Evolutionary conservation across 2,888 invertebrate genomes (phyloP).

Genomic region (Xanthia togata): DNA sequence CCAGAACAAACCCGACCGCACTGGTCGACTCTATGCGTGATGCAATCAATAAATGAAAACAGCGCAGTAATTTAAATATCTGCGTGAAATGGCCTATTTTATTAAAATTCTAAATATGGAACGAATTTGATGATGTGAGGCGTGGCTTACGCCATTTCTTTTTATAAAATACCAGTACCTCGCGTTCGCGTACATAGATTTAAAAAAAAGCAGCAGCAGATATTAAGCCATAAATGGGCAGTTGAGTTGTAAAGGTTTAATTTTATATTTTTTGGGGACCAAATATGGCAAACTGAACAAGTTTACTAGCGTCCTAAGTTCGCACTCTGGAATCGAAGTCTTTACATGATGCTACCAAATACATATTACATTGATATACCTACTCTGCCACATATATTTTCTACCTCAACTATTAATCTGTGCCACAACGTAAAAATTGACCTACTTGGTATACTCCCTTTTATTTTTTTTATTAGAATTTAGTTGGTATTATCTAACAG

Average conservation of each 20-base stretch:
- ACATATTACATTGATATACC: neutral
- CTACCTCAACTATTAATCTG: too few species aligned
- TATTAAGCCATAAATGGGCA: constrained; percentile 11
- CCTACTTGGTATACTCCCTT: constrained; percentile 4
- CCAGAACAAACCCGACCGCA: constrained; percentile 61
- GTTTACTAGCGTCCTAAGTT: constrained; percentile 50
- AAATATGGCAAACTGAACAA: constrained; percentile 67
- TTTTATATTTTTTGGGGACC: constrained; percentile 34
- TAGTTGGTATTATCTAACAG: neutral
- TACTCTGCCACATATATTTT: too few species aligned
- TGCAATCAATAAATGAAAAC: constrained; percentile 69
- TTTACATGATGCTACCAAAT: neutral
- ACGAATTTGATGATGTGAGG: constrained; percentile 13
- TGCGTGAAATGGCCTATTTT: constrained; percentile 31
- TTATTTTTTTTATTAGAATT: neutral
- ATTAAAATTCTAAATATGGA: constrained; percentile 28
- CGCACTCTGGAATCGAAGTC: constrained; percentile 33
- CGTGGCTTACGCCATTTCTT: neutral
- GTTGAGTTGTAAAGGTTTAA: neutral
- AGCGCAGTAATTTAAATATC: constrained; percentile 45
- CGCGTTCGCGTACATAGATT: neutral
- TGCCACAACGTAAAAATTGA: neutral
- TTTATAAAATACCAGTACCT: neutral
- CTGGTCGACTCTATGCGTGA: constrained; percentile 67
- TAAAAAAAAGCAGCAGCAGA: neutral